These are phyloP conservation scores for Rousettus madagascariensis DNA, from an alignment of 2,797 vertebrate genomes.

Conservation along the genomic window DNA sequence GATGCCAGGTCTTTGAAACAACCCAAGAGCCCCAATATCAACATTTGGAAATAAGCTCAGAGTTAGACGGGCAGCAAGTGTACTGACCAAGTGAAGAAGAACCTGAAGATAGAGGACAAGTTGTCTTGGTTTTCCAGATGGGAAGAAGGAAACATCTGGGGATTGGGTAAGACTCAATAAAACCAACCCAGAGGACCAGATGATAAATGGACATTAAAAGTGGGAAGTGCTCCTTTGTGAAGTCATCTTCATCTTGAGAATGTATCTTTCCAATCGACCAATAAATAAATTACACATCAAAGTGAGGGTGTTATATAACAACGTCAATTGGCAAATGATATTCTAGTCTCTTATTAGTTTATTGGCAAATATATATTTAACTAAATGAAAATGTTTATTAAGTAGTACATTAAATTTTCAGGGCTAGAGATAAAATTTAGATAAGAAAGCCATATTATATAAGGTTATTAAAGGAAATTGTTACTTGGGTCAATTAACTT, in stretches of 20 bases:
- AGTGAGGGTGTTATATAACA: background rate
- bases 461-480: constrained; percentile 22
- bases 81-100: background rate
- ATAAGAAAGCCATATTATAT: background rate
- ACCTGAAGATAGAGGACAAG: background rate
- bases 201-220: background rate
- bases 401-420: background rate
- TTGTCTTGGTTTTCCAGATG: background rate
- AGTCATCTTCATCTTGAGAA: background rate
- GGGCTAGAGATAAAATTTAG: background rate
- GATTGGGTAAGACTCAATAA: background rate
- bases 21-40: background rate
- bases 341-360: background rate
- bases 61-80: background rate
- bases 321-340: background rate
- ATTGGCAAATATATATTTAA: background rate
- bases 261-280: background rate
- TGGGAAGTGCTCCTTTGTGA: background rate
- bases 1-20: background rate
- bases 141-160: background rate
- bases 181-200: background rate
- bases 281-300: background rate
- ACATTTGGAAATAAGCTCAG: background rate
- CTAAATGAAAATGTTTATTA: constrained; percentile 23
- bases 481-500: background rate